Base-by-base conservation (phyloP, 2,888 invertebrate genomes). In the Cryptosula pallasiana region DNA sequence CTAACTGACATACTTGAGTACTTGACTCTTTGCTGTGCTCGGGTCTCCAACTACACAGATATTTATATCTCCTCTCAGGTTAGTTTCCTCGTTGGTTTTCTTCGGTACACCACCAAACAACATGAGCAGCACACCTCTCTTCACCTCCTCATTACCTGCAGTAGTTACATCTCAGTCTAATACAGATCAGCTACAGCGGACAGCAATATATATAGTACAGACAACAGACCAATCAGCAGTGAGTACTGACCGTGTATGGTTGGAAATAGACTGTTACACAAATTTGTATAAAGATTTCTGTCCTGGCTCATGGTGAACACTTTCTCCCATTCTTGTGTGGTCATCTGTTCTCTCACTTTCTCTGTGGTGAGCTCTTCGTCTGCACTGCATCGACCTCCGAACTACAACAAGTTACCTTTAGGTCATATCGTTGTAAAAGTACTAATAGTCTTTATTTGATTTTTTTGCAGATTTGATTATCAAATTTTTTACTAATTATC, bases 41-140 rank as follows among this genome's bases (percentile, higher is more conserved):
- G 99, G 99, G 87, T 99, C 99, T 1, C 99, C 99, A 0, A 99
- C 98, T 76, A 99, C 91, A 81, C 97, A 98, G 74, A 97, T 92
- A 84, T 99, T 99, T 72, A 99, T 90, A 81, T 99, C 98, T 5
- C 99, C 99, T 78, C 99, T 88, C 1, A 99, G 88, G 0, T 93
- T 91, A 0, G 96, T 98, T 63, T 91, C 89, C 87, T 98, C 97
- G 36, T 90, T 86, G 0, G 98, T 97, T 29, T 90, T 92, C 86
- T 99, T 99, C 0, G 92, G 91, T 0, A 99, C 97, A 0, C 99
- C 99, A 1, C 99, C 95, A 83, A 99, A 97, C 77, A 99, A 83
- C 93, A 98, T 97, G 54, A 99, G 87, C 13, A 97, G 87, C 72
- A 98, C 91, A 0, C 89, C 89, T 79, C 88, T 82, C 84, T 99